phyloP scores from a whole-genome alignment of 2,797 vertebrate species.

The Fringilla coelebs region DNA sequence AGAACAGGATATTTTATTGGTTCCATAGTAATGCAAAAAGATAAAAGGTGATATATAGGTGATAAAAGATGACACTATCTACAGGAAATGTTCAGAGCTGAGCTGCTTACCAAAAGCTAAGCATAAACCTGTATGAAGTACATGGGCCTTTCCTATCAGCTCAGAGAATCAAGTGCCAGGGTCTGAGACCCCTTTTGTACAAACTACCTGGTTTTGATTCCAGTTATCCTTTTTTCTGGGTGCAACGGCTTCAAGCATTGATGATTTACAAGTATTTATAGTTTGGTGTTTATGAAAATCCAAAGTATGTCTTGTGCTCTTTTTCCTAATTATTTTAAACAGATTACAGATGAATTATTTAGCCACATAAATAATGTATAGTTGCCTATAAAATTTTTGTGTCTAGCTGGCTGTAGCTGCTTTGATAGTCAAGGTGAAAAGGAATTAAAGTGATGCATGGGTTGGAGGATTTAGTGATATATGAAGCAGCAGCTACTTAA shows the following conservation, averaged over 20 bases:
- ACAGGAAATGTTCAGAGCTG: not conserved
- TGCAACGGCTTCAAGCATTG: not conserved
- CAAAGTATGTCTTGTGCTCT: not conserved
- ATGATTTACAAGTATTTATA: not conserved
- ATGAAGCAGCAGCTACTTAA: not conserved
- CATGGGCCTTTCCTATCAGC: not conserved
- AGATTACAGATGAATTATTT: not conserved
- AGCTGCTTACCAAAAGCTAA: not conserved
- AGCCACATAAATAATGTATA: not conserved
- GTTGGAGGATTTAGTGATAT: not conserved
- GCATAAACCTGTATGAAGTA: fast-evolving
- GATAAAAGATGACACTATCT: not conserved
- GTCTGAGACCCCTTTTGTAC: not conserved
- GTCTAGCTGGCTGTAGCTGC: not conserved
- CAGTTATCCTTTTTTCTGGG: not conserved
- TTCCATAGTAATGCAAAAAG: not conserved
- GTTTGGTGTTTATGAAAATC: not conserved
- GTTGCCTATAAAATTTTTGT: not conserved
- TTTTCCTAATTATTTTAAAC: not conserved
- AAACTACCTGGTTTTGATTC: not conserved
- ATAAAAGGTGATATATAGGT: not conserved
- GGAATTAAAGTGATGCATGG: not conserved
- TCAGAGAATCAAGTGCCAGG: not conserved
- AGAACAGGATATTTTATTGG: not conserved
- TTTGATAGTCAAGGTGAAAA: not conserved